These are phyloP conservation scores for Leucophenga varia DNA, from an alignment of 1,140 invertebrate genomes.

Conservation along the genomic window DNA sequence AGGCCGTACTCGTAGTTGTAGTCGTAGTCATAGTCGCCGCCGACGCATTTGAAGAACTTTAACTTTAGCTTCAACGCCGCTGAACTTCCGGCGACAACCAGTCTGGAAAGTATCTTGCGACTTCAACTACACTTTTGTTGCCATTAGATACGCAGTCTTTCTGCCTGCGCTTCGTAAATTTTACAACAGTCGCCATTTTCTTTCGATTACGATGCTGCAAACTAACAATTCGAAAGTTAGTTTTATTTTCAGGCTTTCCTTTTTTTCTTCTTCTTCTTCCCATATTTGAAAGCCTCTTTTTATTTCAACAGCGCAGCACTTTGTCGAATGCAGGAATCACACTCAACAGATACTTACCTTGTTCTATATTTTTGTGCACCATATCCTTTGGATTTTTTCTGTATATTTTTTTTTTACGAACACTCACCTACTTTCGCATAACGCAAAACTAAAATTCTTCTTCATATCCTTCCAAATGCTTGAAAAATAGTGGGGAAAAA, in stretches of 20 bases:
- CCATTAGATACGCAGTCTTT: background rate
- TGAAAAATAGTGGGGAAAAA: too few species aligned
- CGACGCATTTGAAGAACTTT: too few species aligned
- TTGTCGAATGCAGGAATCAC: conserved; percentile 11
- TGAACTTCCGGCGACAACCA: background rate
- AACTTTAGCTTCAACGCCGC: background rate
- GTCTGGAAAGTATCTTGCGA: background rate
- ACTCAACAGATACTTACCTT: conserved; percentile 44
- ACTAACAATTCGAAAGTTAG: too few species aligned
- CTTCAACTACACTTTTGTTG: too few species aligned
- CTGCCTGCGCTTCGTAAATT: too few species aligned
- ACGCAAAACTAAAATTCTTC: background rate
- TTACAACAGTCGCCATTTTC: too few species aligned
- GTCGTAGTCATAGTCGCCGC: conserved; percentile 10
- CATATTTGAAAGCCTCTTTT: too few species aligned
- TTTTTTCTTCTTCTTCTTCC: too few species aligned
- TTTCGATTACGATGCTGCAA: too few species aligned
- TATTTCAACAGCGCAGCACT: too few species aligned
- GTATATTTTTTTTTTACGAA: conserved; percentile 21
- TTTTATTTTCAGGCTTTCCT: too few species aligned
- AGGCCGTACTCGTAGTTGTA: conserved; percentile 4
- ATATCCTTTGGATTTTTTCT: conserved; percentile 54
- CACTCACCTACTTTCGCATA: conserved; percentile 39
- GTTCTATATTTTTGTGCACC: conserved; percentile 50
- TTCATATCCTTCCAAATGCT: too few species aligned